These are phyloP conservation scores for Mesopsocus fuscifrons DNA, from an alignment of 2,888 invertebrate species.

Conservation along the genomic window DNA sequence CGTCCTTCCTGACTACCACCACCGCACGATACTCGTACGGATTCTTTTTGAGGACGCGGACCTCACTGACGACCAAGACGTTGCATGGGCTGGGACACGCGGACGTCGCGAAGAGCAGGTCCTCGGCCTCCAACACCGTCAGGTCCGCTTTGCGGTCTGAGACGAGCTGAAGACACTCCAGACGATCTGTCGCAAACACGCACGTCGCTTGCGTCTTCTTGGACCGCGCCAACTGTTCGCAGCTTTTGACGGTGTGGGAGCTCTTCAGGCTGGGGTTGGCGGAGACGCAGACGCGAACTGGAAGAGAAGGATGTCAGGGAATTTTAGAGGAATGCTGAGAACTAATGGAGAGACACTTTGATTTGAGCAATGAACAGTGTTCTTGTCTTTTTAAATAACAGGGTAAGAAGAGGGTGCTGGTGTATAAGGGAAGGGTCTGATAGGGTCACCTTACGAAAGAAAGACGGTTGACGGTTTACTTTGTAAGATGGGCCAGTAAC, in stretches of 20 bases:
- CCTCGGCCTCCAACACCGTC: slow-evolving; percentile 64
- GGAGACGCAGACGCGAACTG: slow-evolving; percentile 4
- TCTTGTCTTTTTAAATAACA: too few species aligned
- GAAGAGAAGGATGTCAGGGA: too few species aligned
- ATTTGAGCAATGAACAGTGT: too few species aligned
- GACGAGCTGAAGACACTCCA: slow-evolving; percentile 62
- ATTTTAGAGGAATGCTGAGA: too few species aligned
- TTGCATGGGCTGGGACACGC: neutral
- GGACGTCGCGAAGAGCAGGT: slow-evolving; percentile 48
- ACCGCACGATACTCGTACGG: slow-evolving; percentile 40
- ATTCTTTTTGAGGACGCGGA: slow-evolving; percentile 17
- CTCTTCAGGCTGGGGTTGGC: neutral
- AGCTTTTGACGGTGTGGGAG: neutral
- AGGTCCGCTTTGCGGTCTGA: slow-evolving; percentile 62
- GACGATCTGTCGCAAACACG: slow-evolving; percentile 26
- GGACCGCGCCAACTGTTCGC: slow-evolving; percentile 1
- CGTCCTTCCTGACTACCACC: slow-evolving; percentile 40
- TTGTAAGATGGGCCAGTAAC: too few species aligned
- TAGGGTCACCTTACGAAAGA: too few species aligned
- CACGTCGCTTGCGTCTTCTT: slow-evolving; percentile 1
- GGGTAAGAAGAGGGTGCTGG: too few species aligned
- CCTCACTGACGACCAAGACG: slow-evolving; percentile 4
- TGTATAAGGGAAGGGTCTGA: too few species aligned
- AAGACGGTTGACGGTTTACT: too few species aligned
- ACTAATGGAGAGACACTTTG: too few species aligned